Evolutionary conservation across 2,888 invertebrate species (phyloP).

Genomic region (Margaritifera margaritifera): DNA sequence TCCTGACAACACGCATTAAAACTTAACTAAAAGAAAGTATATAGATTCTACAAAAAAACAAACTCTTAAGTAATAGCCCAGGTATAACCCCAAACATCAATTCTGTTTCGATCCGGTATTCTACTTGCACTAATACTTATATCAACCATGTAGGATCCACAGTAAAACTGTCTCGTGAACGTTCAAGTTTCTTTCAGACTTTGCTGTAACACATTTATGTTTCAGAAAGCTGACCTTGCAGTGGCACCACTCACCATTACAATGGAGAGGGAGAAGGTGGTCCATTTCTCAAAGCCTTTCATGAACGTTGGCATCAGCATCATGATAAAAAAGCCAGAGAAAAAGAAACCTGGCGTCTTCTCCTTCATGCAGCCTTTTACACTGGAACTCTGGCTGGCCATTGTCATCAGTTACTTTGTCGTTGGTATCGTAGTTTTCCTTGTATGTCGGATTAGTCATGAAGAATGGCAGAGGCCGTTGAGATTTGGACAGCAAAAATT

Average conservation of each 20-base stretch:
- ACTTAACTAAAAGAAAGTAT: no score
- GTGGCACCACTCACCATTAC: slow-evolving; percentile 96
- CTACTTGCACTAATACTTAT: no score
- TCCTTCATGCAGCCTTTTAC: slow-evolving; percentile 98
- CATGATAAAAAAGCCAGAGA: slow-evolving; percentile 92
- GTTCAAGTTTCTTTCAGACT: background rate
- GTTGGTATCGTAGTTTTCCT: slow-evolving; percentile 97
- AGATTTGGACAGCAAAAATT: slow-evolving; percentile 68
- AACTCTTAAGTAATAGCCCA: no score
- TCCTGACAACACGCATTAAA: no score
- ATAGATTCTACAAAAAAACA: no score
- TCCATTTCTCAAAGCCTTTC: slow-evolving; percentile 98
- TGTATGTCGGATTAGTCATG: slow-evolving; percentile 96
- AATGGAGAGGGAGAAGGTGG: slow-evolving; percentile 90
- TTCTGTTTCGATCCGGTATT: no score
- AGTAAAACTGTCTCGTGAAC: no score
- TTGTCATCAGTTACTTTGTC: slow-evolving; percentile 90
- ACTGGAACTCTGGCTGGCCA: slow-evolving; percentile 96
- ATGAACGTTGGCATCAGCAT: slow-evolving; percentile 96
- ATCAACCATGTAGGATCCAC: no score
- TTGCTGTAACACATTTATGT: background rate
- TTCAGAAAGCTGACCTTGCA: slow-evolving; percentile 94
- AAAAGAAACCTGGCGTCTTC: slow-evolving; percentile 92
- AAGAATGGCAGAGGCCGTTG: slow-evolving; percentile 87
- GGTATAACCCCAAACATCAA: no score